These are phyloP conservation scores for Drosophila robusta DNA, from an alignment of 2,888 invertebrate species.

Conservation along the genomic window DNA sequence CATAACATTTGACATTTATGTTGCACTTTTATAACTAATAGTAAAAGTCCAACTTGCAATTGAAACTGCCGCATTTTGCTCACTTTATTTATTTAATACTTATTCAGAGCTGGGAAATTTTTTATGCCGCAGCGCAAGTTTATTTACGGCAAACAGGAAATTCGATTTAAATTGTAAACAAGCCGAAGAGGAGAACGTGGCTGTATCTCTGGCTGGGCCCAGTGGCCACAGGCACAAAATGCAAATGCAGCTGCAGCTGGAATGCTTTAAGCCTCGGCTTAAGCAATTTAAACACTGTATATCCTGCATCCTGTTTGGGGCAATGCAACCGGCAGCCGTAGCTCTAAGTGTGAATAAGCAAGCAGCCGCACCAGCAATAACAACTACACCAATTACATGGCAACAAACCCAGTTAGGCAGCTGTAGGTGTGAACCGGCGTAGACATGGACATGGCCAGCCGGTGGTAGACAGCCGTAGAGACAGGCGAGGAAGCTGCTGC, in stretches of 20 bases:
- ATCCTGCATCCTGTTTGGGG: conserved; percentile 69
- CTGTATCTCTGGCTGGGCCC: neutral
- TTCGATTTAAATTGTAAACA: conserved; percentile 79
- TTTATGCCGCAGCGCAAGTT: conserved; percentile 27
- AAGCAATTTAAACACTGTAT: conserved; percentile 75
- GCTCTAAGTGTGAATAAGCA: conserved; percentile 65
- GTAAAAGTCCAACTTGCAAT: neutral
- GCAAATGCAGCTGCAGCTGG: conserved; percentile 61
- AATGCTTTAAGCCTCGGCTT: conserved; percentile 64
- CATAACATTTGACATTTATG: neutral
- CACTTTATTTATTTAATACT: conserved; percentile 2
- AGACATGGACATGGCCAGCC: conserved; percentile 24
- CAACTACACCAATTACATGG: conserved; percentile 68
- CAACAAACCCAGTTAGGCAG: conserved; percentile 49
- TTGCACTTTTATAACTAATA: neutral
- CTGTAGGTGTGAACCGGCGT: conserved; percentile 44
- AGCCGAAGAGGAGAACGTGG: conserved; percentile 29
- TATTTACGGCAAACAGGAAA: conserved; percentile 67
- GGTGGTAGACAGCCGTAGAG: conserved; percentile 17
- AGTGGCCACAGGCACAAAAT: conserved; percentile 37
- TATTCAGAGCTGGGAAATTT: conserved; percentile 4
- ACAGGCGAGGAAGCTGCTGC: conserved; percentile 11
- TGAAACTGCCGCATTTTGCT: conserved; percentile 1
- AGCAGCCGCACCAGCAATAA: conserved; percentile 51
- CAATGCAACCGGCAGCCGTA: conserved; percentile 48